These are phyloP conservation scores for Leptura quadrifasciata DNA, from an alignment of 2,888 invertebrate species.

Conservation along the genomic window DNA sequence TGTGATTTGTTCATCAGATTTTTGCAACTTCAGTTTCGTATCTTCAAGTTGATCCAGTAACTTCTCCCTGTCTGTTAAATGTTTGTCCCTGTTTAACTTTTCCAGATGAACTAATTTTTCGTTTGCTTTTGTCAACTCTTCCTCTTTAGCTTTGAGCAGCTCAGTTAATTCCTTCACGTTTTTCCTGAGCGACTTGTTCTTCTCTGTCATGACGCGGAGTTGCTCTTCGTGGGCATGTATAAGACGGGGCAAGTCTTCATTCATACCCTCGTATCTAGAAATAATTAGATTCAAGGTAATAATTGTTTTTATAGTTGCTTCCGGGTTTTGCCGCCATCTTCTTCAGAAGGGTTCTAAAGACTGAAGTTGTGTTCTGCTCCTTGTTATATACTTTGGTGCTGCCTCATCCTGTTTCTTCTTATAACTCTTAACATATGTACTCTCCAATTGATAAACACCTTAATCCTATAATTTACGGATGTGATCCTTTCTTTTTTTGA, in stretches of 20 bases:
- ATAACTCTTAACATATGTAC: no score
- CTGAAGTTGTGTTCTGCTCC: no score
- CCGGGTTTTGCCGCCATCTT: no score
- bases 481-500: no score
- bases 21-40: slow-evolving; percentile 75
- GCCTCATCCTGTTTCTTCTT: no score
- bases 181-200: slow-evolving; percentile 81
- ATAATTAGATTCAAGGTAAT: not conserved
- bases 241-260: slow-evolving; percentile 85
- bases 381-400: no score
- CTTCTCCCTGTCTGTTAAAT: slow-evolving; percentile 83
- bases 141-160: slow-evolving; percentile 82
- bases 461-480: no score
- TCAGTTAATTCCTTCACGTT: slow-evolving; percentile 79
- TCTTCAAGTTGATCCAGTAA: slow-evolving; percentile 80
- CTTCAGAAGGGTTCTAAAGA: no score
- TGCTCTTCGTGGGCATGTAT: slow-evolving; percentile 88
- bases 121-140: slow-evolving; percentile 79
- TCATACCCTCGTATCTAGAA: slow-evolving; percentile 83
- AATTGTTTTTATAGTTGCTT: no score
- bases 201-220: slow-evolving; percentile 82
- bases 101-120: slow-evolving; percentile 84
- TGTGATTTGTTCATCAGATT: slow-evolving; percentile 80
- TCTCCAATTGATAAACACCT: no score
- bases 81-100: slow-evolving; percentile 78